These are phyloP conservation scores for Elymnias hypermnestra DNA, from an alignment of 1,140 invertebrate species.

Conservation along the genomic window DNA sequence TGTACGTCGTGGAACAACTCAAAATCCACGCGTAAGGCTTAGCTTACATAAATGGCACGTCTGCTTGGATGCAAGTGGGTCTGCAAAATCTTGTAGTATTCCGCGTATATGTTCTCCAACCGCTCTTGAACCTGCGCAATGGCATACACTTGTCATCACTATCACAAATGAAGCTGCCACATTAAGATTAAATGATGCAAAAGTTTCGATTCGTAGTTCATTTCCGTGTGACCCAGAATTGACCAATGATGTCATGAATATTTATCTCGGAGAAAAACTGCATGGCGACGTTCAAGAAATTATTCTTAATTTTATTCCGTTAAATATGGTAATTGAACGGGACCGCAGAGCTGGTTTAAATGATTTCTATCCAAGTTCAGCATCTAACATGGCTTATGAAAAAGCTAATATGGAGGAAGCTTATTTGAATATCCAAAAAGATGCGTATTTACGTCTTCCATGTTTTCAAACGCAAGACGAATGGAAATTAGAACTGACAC, in stretches of 20 bases:
- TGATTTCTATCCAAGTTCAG: conserved; percentile 35
- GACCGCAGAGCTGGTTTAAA: conserved; percentile 16
- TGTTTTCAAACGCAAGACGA: conserved; percentile 45
- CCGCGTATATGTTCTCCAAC: conserved; percentile 42
- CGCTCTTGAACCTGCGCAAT: conserved; percentile 39
- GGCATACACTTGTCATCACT: conserved; percentile 49
- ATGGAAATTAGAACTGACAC: conserved; percentile 53
- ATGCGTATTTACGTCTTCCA: conserved; percentile 49
- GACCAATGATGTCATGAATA: conserved; percentile 37
- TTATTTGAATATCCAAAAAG: conserved; percentile 39
- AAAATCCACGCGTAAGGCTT: conserved; percentile 36
- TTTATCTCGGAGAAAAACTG: conserved; percentile 50
- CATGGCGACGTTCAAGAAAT: conserved; percentile 58
- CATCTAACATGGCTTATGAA: conserved; percentile 54
- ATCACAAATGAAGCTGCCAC: conserved; percentile 44
- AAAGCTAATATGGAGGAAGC: conserved; percentile 49
- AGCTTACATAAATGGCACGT: conserved; percentile 60
- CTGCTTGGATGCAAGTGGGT: conserved; percentile 50
- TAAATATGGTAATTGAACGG: conserved; percentile 36
- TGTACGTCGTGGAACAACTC: conserved; percentile 36
- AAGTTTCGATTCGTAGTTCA: conserved; percentile 28
- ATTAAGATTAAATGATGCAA: conserved; percentile 48
- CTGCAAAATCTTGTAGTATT: conserved; percentile 35
- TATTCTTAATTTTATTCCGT: conserved; percentile 57
- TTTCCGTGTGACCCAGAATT: conserved; percentile 57